Evolutionary conservation across 2,113 vertebrate genomes (phyloP), one percentile per base, ranked within the genome.

Genomic region (Urocynchramus pylzowi): DNA sequence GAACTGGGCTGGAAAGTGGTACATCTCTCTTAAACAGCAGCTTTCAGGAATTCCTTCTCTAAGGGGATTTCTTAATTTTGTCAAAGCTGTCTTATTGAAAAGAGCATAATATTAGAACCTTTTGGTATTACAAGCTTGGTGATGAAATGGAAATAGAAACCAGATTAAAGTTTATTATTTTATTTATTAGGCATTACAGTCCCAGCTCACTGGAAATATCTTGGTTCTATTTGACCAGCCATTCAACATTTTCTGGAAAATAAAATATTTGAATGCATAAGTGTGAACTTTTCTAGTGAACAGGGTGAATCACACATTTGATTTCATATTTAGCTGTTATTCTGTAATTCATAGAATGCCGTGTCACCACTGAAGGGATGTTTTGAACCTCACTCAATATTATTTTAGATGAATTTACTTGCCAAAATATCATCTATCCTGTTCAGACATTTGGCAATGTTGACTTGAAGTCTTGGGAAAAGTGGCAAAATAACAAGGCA

Each of bases 11-110:
- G 60, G 28, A 87, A 65, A 90, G 54, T 59, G 61, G 87, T 90
- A 70, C 41, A 50, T 85, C 17, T 28, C 10, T 84, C 56, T 84
- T 28, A 77, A 69, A 87, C 21, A 85, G 30, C 28, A 65, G 0
- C 87, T 94, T 94, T 90, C 75, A 93, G 78, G 75, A 91, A 94
- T 90, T 23, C 23, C 37, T 53, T 90, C 56, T 76, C 63, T 70
- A 77, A 75, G 15, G 21, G 23, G 31, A 52, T 87, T 86, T 90
- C 63, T 61, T 75, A 77, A 59, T 84, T n/a, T 41, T 91, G 26
- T 49, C 23, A 49, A 82, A 79, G 41, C 26, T 73, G 60, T 81
- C 19, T 64, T 74, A 71, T 16, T 49, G 9, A 80, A 28, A 53
- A 75, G 35, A 95, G 5, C 13, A 6, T 44, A 75, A 37, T 68